Conservation (phyloP, 1,140 invertebrate species). For the Monochamus saltuarius region DNA sequence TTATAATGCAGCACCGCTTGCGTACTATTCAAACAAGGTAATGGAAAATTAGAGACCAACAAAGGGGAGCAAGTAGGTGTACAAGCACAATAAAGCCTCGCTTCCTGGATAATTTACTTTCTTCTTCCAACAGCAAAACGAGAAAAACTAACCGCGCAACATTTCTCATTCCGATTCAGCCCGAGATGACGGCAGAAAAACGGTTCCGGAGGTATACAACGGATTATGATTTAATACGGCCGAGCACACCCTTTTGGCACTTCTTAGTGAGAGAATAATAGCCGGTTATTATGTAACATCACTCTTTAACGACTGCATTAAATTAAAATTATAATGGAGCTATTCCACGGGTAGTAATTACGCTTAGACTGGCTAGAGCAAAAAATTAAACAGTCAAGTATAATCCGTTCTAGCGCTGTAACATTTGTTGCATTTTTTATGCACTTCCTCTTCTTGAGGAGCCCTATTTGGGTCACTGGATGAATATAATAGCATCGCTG, state of each 20-base stretch:
- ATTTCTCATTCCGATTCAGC: no score
- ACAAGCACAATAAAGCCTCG: no score
- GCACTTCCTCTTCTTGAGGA: constrained; percentile 1
- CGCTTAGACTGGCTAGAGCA: not conserved
- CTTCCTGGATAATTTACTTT: no score
- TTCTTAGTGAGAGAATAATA: constrained; percentile 11
- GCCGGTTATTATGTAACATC: constrained; percentile 10
- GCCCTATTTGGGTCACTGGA: constrained; percentile 5
- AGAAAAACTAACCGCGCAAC: no score
- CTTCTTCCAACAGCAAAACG: no score
- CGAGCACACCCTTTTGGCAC: constrained; percentile 7
- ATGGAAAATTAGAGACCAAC: no score
- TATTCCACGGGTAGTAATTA: constrained; percentile 6
- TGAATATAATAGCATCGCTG: constrained; percentile 7
- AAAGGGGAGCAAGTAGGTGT: no score
- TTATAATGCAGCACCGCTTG: no score
- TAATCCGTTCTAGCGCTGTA: not conserved
- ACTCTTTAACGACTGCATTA: constrained; percentile 1
- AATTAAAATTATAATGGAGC: constrained; percentile 6
- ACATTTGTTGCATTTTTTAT: constrained; percentile 3
- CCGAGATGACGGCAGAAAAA: no score
- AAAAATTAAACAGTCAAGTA: not conserved
- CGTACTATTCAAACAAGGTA: no score
- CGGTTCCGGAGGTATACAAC: no score
- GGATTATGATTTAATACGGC: constrained; percentile 18